phyloP scores from a whole-genome alignment of 2,113 vertebrate genomes.

The Oophaga pumilio region DNA sequence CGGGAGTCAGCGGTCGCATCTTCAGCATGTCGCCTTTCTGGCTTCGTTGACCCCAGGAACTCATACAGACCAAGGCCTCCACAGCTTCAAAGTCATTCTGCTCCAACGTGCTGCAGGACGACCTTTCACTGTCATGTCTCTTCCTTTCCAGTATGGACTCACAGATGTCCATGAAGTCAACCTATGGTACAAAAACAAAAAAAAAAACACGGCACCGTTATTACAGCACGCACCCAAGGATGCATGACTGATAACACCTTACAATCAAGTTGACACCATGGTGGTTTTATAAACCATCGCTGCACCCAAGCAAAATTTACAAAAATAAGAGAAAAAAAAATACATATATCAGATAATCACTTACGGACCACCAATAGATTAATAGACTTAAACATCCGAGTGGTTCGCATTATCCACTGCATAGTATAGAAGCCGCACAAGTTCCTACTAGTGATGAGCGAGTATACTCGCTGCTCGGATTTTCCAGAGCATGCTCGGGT shows the following conservation, averaged over 20 bases:
- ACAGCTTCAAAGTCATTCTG: slow-evolving; percentile 94
- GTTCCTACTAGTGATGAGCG: too few relatives aligned
- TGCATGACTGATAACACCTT: not conserved
- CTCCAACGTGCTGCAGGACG: slow-evolving; percentile 77
- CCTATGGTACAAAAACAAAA: slow-evolving; percentile 67
- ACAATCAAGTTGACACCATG: not conserved
- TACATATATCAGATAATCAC: too few relatives aligned
- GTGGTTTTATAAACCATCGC: not conserved
- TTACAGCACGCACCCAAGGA: not conserved
- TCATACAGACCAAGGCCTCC: slow-evolving; percentile 95
- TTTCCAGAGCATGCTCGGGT: too few relatives aligned
- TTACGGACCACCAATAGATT: too few relatives aligned
- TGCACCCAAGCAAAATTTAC: not conserved
- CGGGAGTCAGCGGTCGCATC: slow-evolving; percentile 89
- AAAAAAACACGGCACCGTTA: not conserved
- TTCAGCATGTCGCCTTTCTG: slow-evolving; percentile 75
- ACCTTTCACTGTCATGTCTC: slow-evolving; percentile 80
- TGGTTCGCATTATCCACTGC: too few relatives aligned
- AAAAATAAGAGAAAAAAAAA: not conserved
- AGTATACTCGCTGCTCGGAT: too few relatives aligned
- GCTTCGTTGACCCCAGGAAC: slow-evolving; percentile 88
- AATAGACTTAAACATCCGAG: too few relatives aligned
- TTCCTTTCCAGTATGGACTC: slow-evolving; percentile 80
- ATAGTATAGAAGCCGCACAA: too few relatives aligned
- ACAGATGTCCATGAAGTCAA: slow-evolving; percentile 78